A percentile compares a stretch with the other conserved stretches of the same genome.
phyloP scores from a whole-genome alignment of 2,113 vertebrate species.

The Xiphias gladius region DNA sequence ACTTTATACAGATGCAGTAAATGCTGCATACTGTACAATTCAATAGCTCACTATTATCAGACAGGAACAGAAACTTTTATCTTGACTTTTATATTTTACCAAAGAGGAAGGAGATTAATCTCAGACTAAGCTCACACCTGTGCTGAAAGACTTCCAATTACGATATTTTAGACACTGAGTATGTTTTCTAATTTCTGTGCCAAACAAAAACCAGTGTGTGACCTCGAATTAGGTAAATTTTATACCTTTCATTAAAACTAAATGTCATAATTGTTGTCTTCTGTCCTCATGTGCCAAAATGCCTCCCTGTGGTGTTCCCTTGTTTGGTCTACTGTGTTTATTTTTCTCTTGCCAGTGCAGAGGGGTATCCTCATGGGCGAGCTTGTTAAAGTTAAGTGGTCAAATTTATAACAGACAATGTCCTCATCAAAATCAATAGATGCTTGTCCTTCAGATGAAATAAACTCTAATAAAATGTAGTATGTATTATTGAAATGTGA shows the following conservation, averaged over 20 bases:
- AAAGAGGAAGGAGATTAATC: not conserved
- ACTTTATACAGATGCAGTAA: too few species aligned
- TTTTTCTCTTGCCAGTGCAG: not conserved
- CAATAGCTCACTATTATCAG: not conserved
- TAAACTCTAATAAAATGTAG: not conserved
- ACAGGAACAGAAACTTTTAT: not conserved
- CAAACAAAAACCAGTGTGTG: constrained; percentile 4
- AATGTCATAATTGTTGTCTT: not conserved
- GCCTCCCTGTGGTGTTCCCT: not conserved
- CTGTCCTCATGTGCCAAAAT: not conserved
- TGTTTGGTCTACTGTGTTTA: not conserved
- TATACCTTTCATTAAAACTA: not conserved
- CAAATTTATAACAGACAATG: constrained; percentile 4
- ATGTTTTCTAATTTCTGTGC: not conserved
- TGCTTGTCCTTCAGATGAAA: not conserved
- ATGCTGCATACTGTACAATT: not conserved
- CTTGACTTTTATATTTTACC: not conserved
- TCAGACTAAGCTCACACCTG: not conserved
- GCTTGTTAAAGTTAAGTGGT: not conserved
- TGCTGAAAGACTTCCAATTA: not conserved
- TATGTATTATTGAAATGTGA: not conserved
- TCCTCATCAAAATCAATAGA: constrained; percentile 4
- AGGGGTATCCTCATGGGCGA: not conserved
- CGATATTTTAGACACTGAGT: not conserved
- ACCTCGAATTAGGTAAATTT: not conserved